phyloP scores from a whole-genome alignment of 2,888 invertebrate genomes.

The Ypsolopha sequella region DNA sequence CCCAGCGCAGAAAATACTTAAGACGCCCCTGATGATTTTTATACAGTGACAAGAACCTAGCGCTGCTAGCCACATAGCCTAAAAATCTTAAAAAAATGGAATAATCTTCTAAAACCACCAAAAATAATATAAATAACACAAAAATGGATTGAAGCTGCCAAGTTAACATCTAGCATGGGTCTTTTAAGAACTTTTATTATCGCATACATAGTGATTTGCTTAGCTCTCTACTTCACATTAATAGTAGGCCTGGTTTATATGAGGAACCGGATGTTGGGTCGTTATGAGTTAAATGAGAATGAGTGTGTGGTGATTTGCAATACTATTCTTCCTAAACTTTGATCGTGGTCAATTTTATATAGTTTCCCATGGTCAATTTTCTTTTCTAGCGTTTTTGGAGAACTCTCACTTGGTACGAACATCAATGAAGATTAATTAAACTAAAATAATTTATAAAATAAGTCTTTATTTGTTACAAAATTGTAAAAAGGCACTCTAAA shows the following conservation, averaged over 20 bases:
- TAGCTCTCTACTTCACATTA: constrained; percentile 39
- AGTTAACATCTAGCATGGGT: constrained; percentile 28
- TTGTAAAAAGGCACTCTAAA: constrained; percentile 14
- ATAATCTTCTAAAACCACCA: neutral
- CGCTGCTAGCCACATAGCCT: too few relatives aligned
- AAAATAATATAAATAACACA: neutral
- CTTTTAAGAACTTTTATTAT: constrained; percentile 36
- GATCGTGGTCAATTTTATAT: too few relatives aligned
- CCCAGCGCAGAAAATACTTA: too few relatives aligned
- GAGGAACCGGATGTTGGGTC: constrained; percentile 16
- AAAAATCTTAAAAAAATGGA: neutral
- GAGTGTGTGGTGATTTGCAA: too few relatives aligned
- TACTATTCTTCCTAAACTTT: too few relatives aligned
- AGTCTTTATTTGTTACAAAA: constrained; percentile 1
- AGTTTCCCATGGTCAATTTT: too few relatives aligned
- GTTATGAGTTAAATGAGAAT: too few relatives aligned
- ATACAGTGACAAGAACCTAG: too few relatives aligned
- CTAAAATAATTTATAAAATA: constrained; percentile 2
- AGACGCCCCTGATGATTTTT: too few relatives aligned
- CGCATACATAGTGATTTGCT: constrained; percentile 40
- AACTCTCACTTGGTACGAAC: neutral
- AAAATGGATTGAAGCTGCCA: neutral
- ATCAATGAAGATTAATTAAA: neutral
- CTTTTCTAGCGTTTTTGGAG: too few relatives aligned
- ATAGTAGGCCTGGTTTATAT: constrained; percentile 43